Conservation (phyloP, 2,797 vertebrate species). For the Spinus pinus region DNA sequence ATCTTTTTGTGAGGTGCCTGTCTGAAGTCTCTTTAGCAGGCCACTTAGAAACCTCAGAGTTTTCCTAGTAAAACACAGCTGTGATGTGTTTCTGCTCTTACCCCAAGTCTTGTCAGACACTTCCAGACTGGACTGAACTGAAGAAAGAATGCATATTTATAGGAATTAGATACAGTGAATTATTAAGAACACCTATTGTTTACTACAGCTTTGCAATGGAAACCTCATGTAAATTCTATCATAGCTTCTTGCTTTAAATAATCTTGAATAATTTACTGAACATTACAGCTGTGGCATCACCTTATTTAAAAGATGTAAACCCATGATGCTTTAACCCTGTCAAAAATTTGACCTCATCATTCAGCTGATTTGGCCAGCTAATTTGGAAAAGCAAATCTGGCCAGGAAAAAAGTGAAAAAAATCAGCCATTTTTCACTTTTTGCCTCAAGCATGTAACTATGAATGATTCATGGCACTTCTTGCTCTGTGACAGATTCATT, state of each 20-base stretch:
- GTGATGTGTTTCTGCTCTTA: neutral
- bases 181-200: neutral
- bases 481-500: slow-evolving; percentile 66
- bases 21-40: neutral
- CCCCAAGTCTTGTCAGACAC: neutral
- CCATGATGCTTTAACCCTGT: neutral
- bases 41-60: neutral
- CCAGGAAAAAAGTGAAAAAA: neutral
- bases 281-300: neutral
- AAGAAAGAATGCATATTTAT: neutral
- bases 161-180: neutral
- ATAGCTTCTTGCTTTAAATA: neutral
- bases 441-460: slow-evolving; percentile 56
- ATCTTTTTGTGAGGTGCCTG: neutral
- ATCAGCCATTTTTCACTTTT: slow-evolving; percentile 50
- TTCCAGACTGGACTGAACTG: neutral
- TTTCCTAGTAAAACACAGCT: neutral
- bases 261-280: neutral
- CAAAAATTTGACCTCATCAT: neutral
- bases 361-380: slow-evolving; percentile 6
- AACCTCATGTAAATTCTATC: neutral
- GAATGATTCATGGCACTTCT: slow-evolving; percentile 70
- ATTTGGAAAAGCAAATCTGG: neutral
- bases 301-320: neutral
- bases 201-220: neutral